Evolutionary conservation across 1,140 invertebrate genomes (phyloP).

Genomic region (Leptinotarsa defecta): DNA sequence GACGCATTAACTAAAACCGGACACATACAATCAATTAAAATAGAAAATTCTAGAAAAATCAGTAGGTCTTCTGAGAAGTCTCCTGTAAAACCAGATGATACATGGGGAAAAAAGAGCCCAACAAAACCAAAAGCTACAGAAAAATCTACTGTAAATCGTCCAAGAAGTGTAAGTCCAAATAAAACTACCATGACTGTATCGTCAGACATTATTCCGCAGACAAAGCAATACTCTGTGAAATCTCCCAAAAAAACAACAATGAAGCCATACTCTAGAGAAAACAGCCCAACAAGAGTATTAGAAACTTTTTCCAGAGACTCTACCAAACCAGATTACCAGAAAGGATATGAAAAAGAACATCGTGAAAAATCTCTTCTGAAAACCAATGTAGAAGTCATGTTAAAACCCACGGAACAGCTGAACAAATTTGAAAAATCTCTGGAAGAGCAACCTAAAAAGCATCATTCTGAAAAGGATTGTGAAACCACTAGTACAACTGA

Average conservation of each 20-base stretch:
- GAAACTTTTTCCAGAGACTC: neutral
- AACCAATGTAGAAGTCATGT: no score
- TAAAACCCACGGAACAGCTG: no score
- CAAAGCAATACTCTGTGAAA: conserved; percentile 11
- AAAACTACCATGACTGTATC: conserved; percentile 34
- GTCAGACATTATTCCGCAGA: conserved; percentile 28
- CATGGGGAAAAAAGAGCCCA: neutral
- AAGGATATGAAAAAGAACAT: neutral
- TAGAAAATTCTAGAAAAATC: conserved; percentile 24
- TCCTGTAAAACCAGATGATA: neutral
- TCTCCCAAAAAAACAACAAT: conserved; percentile 36
- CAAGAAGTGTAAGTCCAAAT: no score
- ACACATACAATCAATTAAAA: neutral
- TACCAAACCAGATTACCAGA: conserved; percentile 8
- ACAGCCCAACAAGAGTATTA: no score
- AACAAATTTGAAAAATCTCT: no score
- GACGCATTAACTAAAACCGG: conserved; percentile 32
- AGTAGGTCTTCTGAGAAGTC: conserved; percentile 16
- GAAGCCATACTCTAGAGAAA: no score
- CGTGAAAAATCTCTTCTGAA: no score
- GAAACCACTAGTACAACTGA: no score
- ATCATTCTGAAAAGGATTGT: no score
- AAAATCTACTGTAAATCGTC: conserved; percentile 15
- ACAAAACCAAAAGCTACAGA: conserved; percentile 20
- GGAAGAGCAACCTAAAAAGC: no score